Percentiles rank a stretch among this genome's conserved stretches.
Evolutionary conservation across 2,797 vertebrate genomes (phyloP).

Genomic region (Arnoldichthys spilopterus): DNA sequence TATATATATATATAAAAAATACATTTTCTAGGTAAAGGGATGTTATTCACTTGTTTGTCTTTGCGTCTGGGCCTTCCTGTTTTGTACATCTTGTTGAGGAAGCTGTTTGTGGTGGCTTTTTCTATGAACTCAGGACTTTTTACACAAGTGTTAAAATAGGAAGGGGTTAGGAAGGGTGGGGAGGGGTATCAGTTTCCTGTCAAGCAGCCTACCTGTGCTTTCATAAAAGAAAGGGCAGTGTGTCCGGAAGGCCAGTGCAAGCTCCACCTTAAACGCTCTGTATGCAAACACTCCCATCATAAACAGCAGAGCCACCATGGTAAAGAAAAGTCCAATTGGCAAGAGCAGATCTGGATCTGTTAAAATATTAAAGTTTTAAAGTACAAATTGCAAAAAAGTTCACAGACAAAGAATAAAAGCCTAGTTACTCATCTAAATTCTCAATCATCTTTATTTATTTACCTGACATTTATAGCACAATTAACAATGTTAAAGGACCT

Average conservation of each 20-base stretch:
- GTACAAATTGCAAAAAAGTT: not conserved
- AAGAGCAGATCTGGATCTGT: slow-evolving; percentile 75
- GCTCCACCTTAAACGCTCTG: slow-evolving; percentile 86
- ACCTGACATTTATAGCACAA: too few species aligned
- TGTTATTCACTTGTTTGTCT: not conserved
- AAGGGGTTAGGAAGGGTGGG: not conserved
- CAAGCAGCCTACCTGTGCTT: slow-evolving; percentile 48
- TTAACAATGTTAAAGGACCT: too few species aligned
- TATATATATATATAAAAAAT: too few species aligned
- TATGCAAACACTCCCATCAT: slow-evolving; percentile 70
- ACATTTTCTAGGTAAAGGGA: not conserved
- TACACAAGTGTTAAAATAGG: not conserved
- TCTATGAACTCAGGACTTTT: not conserved
- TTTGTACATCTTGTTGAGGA: not conserved
- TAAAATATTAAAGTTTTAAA: slow-evolving; percentile 15
- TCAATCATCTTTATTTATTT: too few species aligned
- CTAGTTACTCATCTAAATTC: not conserved
- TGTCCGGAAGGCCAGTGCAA: slow-evolving; percentile 82
- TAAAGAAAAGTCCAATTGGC: slow-evolving; percentile 70
- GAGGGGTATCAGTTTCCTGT: slow-evolving; percentile 32
- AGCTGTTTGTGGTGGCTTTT: not conserved
- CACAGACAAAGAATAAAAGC: not conserved
- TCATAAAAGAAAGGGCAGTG: slow-evolving; percentile 57
- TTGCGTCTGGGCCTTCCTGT: not conserved
- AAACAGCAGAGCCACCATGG: slow-evolving; percentile 68